phyloP scores from a whole-genome alignment of 2,888 invertebrate genomes.

The Athalia rosae region DNA sequence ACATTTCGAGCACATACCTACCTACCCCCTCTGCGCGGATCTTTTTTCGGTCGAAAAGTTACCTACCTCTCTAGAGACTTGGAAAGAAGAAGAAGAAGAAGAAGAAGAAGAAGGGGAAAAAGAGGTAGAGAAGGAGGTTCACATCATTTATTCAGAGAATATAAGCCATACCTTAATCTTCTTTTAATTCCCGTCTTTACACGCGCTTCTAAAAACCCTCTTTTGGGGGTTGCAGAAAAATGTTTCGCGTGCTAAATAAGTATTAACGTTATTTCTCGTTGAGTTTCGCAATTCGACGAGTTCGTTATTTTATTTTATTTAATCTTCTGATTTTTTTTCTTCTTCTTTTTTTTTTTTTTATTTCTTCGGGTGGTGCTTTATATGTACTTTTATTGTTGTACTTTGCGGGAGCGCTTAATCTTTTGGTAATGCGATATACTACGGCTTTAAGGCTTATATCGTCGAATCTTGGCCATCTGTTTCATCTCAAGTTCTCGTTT shows the following conservation, averaged over 20 bases:
- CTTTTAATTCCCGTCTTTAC: neutral
- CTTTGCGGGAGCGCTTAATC: neutral
- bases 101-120: no score
- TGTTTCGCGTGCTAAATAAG: neutral
- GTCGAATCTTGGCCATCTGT: conserved; percentile 1
- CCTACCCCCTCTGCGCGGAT: no score
- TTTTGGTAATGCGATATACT: neutral
- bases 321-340: neutral
- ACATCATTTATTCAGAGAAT: no score
- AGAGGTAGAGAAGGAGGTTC: no score
- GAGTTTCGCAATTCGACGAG: neutral
- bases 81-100: no score
- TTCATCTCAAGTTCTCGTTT: neutral
- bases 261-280: conserved; percentile 6
- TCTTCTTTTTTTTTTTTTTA: neutral
- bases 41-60: no score
- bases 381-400: no score
- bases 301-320: neutral
- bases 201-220: neutral
- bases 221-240: neutral
- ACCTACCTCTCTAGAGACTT: no score
- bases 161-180: conserved; percentile 12
- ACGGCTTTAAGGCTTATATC: neutral
- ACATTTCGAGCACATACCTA: no score
- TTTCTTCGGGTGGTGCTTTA: neutral